Evolutionary conservation across 2,888 invertebrate species (phyloP).

Genomic region (Drosophila ezoana): DNA sequence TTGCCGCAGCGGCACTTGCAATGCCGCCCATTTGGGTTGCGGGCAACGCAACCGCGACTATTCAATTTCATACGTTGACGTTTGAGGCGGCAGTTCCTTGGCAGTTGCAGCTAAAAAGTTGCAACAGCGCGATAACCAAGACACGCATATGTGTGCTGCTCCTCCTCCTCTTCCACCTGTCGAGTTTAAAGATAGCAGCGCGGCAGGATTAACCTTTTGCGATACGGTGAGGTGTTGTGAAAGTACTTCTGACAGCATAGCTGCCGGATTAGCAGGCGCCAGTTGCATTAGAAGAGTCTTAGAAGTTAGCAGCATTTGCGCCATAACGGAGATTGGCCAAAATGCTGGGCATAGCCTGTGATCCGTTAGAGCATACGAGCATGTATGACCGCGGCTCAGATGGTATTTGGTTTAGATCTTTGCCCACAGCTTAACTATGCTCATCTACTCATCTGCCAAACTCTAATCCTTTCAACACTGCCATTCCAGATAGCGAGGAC

Average conservation of each 20-base stretch:
- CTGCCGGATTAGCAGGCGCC: constrained; percentile 48
- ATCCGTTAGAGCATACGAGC: constrained; percentile 87
- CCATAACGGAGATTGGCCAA: constrained; percentile 38
- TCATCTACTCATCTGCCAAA: too few species aligned
- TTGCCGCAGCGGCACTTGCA: constrained; percentile 10
- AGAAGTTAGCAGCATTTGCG: constrained; percentile 51
- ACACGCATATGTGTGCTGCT: constrained; percentile 44
- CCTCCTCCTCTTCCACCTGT: constrained; percentile 1
- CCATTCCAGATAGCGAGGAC: constrained; percentile 92
- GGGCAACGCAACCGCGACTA: constrained; percentile 72
- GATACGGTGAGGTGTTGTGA: constrained; percentile 23
- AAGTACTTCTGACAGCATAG: constrained; percentile 49
- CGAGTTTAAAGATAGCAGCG: constrained; percentile 59
- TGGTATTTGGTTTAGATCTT: constrained; percentile 82
- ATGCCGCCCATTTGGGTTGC: neutral
- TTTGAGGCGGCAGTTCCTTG: constrained; percentile 49
- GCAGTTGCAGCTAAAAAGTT: constrained; percentile 61
- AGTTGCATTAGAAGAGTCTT: constrained; percentile 73
- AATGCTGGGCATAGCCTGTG: constrained; percentile 84
- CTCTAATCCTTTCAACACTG: neutral
- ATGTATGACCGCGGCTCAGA: constrained; percentile 87
- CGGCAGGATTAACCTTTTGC: constrained; percentile 48
- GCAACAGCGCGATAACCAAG: constrained; percentile 57
- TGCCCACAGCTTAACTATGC: neutral
- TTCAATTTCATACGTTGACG: constrained; percentile 73